phyloP scores from a whole-genome alignment of 2,888 invertebrate species.

The Ichneumoninae sp. region DNA sequence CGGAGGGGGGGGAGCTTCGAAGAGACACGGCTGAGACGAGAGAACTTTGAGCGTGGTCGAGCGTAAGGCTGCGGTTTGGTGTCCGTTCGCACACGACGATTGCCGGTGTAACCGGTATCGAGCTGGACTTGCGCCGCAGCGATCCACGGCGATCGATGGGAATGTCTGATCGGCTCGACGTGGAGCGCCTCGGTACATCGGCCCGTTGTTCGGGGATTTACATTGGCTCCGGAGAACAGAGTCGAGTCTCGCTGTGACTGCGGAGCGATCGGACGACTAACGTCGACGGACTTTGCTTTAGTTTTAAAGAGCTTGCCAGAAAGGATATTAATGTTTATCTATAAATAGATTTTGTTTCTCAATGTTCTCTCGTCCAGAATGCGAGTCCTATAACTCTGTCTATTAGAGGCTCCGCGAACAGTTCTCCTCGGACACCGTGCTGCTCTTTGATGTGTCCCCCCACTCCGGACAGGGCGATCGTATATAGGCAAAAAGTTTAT shows the following conservation, averaged over 20 bases:
- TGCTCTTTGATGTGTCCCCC: background rate
- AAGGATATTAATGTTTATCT: conserved; percentile 64
- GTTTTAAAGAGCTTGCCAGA: conserved; percentile 59
- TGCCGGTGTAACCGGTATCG: conserved; percentile 16
- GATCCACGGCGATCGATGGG: background rate
- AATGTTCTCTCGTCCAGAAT: conserved; percentile 55
- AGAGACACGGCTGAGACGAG: background rate
- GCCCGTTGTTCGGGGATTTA: background rate
- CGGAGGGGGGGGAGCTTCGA: background rate
- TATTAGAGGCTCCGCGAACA: background rate
- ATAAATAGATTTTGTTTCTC: conserved; percentile 62
- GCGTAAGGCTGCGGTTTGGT: conserved; percentile 16
- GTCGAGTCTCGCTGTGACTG: background rate
- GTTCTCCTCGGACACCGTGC: background rate
- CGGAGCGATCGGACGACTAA: conserved; percentile 37
- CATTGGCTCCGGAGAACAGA: background rate
- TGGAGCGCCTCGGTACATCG: background rate
- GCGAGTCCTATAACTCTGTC: conserved; percentile 39
- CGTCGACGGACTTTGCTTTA: conserved; percentile 33
- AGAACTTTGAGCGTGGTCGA: conserved; percentile 52
- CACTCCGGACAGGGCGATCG: too few species aligned
- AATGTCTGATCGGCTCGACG: background rate
- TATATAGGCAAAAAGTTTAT: too few species aligned
- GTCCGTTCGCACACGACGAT: conserved; percentile 12
- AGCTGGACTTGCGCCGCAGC: background rate